Evolutionary conservation across 2,888 invertebrate species (phyloP).

Genomic region (Leucophora obtusa): DNA sequence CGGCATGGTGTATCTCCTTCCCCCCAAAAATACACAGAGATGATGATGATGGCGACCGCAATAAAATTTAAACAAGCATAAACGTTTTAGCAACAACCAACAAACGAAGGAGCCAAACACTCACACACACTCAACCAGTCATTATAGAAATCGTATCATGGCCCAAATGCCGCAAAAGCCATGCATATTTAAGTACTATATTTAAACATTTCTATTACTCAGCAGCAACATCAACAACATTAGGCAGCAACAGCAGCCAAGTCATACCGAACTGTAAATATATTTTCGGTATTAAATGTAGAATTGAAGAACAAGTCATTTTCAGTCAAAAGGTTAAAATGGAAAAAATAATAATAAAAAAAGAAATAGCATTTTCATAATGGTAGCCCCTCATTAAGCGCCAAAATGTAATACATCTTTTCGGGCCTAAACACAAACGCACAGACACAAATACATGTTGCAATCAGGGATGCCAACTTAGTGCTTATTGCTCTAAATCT

Average conservation of each 20-base stretch:
- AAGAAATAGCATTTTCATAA: conserved; percentile 61
- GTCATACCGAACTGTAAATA: background rate
- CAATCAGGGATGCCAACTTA: no score
- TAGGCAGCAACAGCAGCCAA: conserved; percentile 29
- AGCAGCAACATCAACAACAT: conserved; percentile 35
- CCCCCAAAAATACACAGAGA: conserved; percentile 34
- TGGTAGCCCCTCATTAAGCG: conserved; percentile 61
- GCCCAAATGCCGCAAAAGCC: conserved; percentile 61
- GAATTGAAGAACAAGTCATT: conserved; percentile 50
- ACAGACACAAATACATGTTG: background rate
- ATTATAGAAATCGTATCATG: conserved; percentile 52
- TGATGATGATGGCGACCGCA: conserved; percentile 62
- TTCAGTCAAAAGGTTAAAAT: conserved; percentile 54
- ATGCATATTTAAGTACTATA: conserved; percentile 50
- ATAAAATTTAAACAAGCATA: conserved; percentile 63
- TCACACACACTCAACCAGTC: conserved; percentile 40
- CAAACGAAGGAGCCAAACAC: conserved; percentile 12
- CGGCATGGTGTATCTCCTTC: conserved; percentile 12
- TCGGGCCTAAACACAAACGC: conserved; percentile 31
- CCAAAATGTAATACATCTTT: conserved; percentile 61
- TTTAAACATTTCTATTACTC: conserved; percentile 52
- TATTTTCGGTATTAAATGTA: conserved; percentile 36
- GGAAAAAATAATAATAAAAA: conserved; percentile 44
- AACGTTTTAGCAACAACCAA: conserved; percentile 56
- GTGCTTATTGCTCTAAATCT: no score